A percentile compares a stretch with the other conserved stretches of the same genome.
Conservation (phyloP, 2,113 vertebrate species). For the Bostrychus sinensis region DNA sequence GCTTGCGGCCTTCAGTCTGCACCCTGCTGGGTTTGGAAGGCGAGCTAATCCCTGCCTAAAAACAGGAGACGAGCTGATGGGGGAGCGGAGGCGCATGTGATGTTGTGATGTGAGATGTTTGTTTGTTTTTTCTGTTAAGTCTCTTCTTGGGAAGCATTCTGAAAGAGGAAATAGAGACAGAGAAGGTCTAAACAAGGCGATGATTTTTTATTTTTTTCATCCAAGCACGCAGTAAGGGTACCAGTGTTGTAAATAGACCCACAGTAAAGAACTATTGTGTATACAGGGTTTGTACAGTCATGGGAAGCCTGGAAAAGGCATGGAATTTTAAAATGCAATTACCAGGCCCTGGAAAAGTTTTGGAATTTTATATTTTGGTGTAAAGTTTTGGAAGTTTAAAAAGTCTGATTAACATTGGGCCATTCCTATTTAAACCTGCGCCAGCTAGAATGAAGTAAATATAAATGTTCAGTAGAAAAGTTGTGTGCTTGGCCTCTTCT, state of each 20-base stretch:
- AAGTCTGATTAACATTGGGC: too few relatives aligned
- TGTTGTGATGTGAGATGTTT: constrained; percentile 7
- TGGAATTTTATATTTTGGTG: too few relatives aligned
- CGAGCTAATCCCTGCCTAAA: constrained; percentile 53
- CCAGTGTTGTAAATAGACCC: background rate
- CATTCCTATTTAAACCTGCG: too few relatives aligned
- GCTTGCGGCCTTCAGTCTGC: constrained; percentile 14
- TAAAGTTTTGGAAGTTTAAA: too few relatives aligned
- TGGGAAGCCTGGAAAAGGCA: too few relatives aligned
- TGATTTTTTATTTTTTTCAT: constrained; percentile 9
- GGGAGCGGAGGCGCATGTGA: background rate
- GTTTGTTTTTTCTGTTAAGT: background rate
- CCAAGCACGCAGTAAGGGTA: background rate
- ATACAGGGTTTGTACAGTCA: too few relatives aligned
- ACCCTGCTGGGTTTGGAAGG: constrained; percentile 23
- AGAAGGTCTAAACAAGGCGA: constrained; percentile 6
- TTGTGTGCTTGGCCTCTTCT: too few relatives aligned
- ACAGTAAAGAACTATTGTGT: too few relatives aligned
- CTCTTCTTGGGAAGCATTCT: constrained; percentile 33
- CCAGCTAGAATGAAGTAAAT: too few relatives aligned
- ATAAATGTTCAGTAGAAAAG: too few relatives aligned
- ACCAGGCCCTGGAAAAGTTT: too few relatives aligned
- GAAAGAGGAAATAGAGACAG: constrained; percentile 4
- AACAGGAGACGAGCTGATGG: constrained; percentile 22
- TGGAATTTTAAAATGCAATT: too few relatives aligned